Conservation (phyloP, 2,888 invertebrate genomes). For the Drosophila trichaetosa region DNA sequence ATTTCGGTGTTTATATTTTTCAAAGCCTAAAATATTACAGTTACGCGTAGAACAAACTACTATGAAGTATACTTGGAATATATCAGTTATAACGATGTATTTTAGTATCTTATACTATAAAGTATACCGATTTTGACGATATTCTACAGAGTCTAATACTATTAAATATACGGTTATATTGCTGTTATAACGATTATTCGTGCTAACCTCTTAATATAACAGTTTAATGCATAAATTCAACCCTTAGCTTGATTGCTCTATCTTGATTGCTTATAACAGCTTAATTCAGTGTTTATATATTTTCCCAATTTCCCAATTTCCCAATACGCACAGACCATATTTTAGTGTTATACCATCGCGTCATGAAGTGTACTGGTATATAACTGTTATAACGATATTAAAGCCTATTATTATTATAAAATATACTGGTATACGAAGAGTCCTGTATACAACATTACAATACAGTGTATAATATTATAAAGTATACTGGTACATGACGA, state of each 20-base stretch:
- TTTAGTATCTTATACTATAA: no score
- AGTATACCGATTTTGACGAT: background rate
- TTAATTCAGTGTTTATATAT: background rate
- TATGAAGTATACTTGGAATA: background rate
- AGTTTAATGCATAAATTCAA: background rate
- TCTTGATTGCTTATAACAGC: background rate
- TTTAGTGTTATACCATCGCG: no score
- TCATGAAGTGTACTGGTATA: background rate
- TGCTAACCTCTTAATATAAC: background rate
- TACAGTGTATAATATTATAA: background rate
- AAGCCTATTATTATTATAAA: background rate
- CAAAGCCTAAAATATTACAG: background rate
- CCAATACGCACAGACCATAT: no score
- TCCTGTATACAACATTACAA: background rate
- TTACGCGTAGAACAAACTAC: background rate
- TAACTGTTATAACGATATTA: background rate
- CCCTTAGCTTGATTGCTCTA: background rate
- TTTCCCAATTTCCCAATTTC: no score
- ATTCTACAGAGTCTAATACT: background rate
- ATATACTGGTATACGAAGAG: background rate
- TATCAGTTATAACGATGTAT: background rate
- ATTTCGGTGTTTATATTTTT: background rate
- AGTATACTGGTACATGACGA: background rate
- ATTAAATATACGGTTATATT: background rate
- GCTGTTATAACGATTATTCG: background rate